Evolutionary conservation across 2,113 vertebrate genomes (phyloP).

Genomic region (Rhegmatorhina hoffmannsi): DNA sequence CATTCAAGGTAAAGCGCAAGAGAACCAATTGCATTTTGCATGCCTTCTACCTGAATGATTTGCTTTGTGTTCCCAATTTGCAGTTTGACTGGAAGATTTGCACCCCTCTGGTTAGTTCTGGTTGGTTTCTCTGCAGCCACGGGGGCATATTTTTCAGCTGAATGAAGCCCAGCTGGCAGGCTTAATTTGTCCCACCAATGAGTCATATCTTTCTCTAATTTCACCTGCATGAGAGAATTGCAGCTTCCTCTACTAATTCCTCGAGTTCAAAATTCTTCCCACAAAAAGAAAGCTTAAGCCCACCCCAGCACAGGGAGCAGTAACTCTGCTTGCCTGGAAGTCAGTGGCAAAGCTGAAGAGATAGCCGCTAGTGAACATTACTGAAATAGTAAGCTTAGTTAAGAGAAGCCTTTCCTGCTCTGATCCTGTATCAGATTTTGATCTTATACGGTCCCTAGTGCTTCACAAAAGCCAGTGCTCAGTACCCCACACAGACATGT

Average conservation of each 20-base stretch:
- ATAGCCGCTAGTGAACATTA: not conserved
- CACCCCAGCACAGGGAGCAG: not conserved
- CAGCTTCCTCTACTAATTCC: conserved; percentile 29
- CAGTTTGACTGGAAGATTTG: conserved; percentile 66
- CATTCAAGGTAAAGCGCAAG: conserved; percentile 49
- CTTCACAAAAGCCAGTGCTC: not conserved
- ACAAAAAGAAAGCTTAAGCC: not conserved
- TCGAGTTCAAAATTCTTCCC: not conserved
- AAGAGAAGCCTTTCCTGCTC: not conserved
- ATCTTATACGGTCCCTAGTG: not conserved
- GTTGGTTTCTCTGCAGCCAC: conserved; percentile 61
- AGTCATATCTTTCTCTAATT: conserved; percentile 52
- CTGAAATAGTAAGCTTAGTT: not conserved
- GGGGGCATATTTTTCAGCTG: conserved; percentile 62
- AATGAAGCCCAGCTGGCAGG: conserved; percentile 63
- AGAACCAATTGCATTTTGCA: conserved; percentile 62
- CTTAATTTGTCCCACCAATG: conserved; percentile 62
- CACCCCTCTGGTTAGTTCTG: conserved; percentile 66
- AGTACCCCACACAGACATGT: not conserved
- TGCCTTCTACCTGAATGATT: conserved; percentile 67
- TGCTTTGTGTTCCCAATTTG: conserved; percentile 66
- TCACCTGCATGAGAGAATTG: conserved; percentile 33
- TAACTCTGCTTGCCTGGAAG: not conserved
- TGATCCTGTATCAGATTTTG: not conserved
- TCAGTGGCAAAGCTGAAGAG: not conserved